Evolutionary conservation across 2,113 vertebrate species (phyloP).

Genomic region (Cairina moschata): DNA sequence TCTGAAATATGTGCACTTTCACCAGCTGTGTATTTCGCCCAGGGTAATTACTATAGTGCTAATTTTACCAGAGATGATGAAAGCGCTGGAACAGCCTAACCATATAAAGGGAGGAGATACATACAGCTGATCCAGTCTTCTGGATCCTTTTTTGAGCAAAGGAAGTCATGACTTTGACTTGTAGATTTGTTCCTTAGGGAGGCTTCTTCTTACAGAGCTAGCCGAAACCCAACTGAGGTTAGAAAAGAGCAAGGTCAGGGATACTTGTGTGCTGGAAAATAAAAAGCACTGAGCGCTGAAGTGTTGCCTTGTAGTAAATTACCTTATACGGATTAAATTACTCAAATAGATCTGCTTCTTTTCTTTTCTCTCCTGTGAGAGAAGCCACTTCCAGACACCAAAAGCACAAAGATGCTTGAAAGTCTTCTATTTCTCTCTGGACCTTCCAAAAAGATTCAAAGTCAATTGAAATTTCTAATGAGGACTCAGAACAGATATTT

Average conservation of each 20-base stretch:
- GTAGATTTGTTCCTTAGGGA: not conserved
- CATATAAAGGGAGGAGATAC: not conserved
- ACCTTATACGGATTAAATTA: conserved; percentile 25
- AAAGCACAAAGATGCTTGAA: conserved; percentile 28
- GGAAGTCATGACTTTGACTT: not conserved
- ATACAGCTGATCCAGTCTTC: not conserved
- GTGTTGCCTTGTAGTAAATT: conserved; percentile 19
- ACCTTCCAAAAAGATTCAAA: conserved; percentile 55
- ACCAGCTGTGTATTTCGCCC: not conserved
- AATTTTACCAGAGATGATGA: conserved; percentile 54
- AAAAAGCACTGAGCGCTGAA: not conserved
- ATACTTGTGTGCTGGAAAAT: not conserved
- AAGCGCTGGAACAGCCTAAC: not conserved
- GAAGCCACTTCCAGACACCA: conserved; percentile 45
- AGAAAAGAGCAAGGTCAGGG: not conserved
- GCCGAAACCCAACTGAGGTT: not conserved
- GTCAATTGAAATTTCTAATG: conserved; percentile 36
- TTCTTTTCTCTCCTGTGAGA: not conserved
- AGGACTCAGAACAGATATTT: conserved; percentile 56
- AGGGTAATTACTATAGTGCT: not conserved
- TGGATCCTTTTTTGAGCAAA: not conserved
- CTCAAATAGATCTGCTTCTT: conserved; percentile 44
- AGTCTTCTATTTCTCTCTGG: not conserved
- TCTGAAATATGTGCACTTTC: conserved; percentile 3
- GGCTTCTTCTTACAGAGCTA: not conserved